A percentile compares a stretch with the other conserved stretches of the same genome.
phyloP scores from a whole-genome alignment of 2,113 vertebrate species.

The Phrynocephalus versicolor region DNA sequence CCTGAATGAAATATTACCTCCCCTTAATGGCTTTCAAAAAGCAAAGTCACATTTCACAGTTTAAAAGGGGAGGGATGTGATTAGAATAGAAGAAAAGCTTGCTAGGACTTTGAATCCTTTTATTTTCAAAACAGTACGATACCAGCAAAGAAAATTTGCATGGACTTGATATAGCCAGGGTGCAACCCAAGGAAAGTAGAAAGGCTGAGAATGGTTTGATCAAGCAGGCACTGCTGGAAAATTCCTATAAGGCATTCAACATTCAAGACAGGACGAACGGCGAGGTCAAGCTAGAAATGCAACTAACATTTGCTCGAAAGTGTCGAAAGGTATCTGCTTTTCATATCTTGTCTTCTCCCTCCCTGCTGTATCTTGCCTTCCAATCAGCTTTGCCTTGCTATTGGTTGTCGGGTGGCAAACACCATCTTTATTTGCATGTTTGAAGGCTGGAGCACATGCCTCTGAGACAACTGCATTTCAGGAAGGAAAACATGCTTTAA shows the following conservation, averaged over 20 bases:
- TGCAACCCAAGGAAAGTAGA: conserved; percentile 17
- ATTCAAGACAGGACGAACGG: background rate
- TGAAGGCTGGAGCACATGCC: no score
- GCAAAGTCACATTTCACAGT: conserved; percentile 61
- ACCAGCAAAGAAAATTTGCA: conserved; percentile 41
- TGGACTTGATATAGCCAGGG: conserved; percentile 15
- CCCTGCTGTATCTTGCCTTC: no score
- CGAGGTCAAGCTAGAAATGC: background rate
- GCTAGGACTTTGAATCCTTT: conserved; percentile 48
- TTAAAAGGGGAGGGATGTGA: conserved; percentile 50
- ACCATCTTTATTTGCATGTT: no score
- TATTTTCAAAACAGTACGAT: conserved; percentile 40
- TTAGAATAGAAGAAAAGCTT: conserved; percentile 21
- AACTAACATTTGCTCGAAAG: no score
- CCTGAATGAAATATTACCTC: conserved; percentile 74
- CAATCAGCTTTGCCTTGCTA: no score
- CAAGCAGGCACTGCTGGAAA: background rate
- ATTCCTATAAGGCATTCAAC: background rate
- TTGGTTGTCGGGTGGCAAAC: no score
- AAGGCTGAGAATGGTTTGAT: no score
- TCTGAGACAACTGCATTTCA: no score
- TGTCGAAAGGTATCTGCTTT: no score
- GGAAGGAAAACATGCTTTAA: no score
- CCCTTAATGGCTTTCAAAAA: conserved; percentile 69
- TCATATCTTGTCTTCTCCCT: no score